Conservation (phyloP, 1,140 invertebrate species). For the Arion vulgaris region DNA sequence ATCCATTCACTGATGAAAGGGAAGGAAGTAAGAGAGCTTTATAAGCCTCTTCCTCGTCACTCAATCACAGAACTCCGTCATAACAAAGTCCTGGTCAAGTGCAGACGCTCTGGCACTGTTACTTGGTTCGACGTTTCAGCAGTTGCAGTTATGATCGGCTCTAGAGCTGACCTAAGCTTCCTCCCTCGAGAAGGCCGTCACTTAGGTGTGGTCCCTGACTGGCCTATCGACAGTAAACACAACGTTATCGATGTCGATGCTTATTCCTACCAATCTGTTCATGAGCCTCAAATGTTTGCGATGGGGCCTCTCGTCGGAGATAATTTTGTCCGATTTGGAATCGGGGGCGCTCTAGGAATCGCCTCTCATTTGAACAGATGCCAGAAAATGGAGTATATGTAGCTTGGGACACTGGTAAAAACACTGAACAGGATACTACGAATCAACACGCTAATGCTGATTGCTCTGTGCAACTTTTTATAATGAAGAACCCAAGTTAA, state of each 20-base stretch:
- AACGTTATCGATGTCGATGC: constrained; percentile 86
- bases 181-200: constrained; percentile 69
- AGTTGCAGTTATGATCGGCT: constrained; percentile 86
- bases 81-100: constrained; percentile 65
- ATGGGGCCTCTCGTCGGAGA: constrained; percentile 90
- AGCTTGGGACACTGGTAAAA: too few relatives aligned
- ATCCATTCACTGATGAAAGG: constrained; percentile 87
- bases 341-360: constrained; percentile 66
- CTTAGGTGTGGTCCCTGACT: constrained; percentile 79
- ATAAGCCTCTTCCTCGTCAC: constrained; percentile 82
- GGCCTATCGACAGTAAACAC: constrained; percentile 81
- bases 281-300: constrained; percentile 84
- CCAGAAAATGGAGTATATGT: constrained; percentile 23
- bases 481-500: too few relatives aligned
- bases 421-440: too few relatives aligned
- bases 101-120: constrained; percentile 67
- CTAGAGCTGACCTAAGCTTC: constrained; percentile 85
- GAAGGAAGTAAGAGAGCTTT: constrained; percentile 77
- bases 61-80: constrained; percentile 73
- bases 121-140: constrained; percentile 78
- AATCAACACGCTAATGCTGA: too few relatives aligned
- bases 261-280: constrained; percentile 80
- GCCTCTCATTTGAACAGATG: constrained; percentile 52
- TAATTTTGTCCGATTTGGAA: constrained; percentile 87
- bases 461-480: too few relatives aligned